phyloP scores from a whole-genome alignment of 2,113 vertebrate species.

The Tyrannus savana region DNA sequence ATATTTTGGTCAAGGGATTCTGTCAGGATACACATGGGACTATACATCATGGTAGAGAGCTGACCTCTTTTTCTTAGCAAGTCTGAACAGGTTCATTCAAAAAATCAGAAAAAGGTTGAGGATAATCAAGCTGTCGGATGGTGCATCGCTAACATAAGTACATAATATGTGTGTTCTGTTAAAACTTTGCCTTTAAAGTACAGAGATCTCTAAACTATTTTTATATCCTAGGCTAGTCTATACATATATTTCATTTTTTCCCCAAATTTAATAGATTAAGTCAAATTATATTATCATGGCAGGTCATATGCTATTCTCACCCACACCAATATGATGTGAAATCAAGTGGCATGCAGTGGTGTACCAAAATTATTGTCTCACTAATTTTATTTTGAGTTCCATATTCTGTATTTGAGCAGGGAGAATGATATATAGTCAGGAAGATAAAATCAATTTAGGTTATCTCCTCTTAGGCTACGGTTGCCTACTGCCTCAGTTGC shows the following conservation, averaged over 20 bases:
- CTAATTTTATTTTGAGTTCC: conserved; percentile 3
- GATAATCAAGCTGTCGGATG: not conserved
- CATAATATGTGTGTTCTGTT: not conserved
- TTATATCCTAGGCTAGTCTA: not conserved
- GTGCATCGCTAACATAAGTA: not conserved
- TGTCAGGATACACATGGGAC: not conserved
- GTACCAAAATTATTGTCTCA: not conserved
- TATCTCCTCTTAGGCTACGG: not conserved
- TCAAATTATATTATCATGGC: not conserved
- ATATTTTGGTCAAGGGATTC: not conserved
- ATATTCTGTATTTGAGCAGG: not conserved
- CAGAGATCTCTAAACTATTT: not conserved
- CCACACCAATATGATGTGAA: not conserved
- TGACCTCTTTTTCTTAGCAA: not conserved
- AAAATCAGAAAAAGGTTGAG: not conserved
- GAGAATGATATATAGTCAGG: conserved; percentile 1
- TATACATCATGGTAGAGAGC: not conserved
- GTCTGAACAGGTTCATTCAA: not conserved
- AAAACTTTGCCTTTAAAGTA: not conserved
- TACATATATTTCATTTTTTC: not conserved
- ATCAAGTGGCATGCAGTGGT: not conserved
- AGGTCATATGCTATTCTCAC: not conserved
- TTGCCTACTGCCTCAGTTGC: not conserved
- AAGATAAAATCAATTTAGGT: conserved; percentile 18
- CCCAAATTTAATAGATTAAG: not conserved